Evolutionary conservation across 2,113 vertebrate species (phyloP).

Genomic region (Ploceus nigricollis): DNA sequence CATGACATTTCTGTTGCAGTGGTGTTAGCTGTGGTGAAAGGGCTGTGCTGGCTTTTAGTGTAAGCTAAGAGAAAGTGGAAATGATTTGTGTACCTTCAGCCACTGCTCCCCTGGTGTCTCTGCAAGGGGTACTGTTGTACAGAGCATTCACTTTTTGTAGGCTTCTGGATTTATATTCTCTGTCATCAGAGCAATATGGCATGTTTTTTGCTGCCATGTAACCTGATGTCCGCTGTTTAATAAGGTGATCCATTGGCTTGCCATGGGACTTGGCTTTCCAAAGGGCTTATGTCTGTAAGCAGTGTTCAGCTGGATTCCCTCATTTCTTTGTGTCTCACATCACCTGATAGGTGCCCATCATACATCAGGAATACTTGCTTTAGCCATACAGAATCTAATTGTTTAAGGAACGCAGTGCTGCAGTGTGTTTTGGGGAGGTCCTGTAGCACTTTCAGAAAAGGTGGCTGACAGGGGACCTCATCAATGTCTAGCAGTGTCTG

Average conservation of each 20-base stretch:
- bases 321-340: neutral
- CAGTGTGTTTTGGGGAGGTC: neutral
- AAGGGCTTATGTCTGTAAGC: neutral
- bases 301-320: neutral
- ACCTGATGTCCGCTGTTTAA: neutral
- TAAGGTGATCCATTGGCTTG: neutral
- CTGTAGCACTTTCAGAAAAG: neutral
- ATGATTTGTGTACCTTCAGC: neutral
- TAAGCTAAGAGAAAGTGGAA: neutral
- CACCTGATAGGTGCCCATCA: neutral
- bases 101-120: neutral
- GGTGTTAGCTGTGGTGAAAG: slow-evolving; percentile 5
- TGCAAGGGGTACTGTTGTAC: neutral
- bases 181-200: neutral
- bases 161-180: neutral
- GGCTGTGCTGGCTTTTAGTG: neutral
- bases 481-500: neutral
- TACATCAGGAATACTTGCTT: neutral
- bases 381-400: neutral
- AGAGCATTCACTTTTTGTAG: neutral
- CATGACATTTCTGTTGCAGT: slow-evolving; percentile 7
- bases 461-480: neutral
- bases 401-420: neutral
- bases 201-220: neutral
- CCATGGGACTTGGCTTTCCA: neutral